phyloP scores from a whole-genome alignment of 2,888 invertebrate genomes.

The Drosophila macrospina region DNA sequence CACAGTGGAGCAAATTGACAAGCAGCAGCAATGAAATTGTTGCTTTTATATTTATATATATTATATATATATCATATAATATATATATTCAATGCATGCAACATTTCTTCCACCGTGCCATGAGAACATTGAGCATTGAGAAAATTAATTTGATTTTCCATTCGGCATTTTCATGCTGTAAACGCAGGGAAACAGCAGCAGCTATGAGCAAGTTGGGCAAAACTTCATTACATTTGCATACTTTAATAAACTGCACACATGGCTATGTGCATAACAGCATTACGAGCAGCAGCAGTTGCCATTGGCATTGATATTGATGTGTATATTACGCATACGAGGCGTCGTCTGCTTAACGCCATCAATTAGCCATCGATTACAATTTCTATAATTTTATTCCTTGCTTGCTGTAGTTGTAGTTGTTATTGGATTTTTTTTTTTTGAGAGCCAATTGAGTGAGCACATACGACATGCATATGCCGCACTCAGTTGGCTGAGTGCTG shows the following conservation, averaged over 20 bases:
- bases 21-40: too few relatives aligned
- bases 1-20: neutral
- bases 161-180: slow-evolving; percentile 8
- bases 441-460: slow-evolving; percentile 1
- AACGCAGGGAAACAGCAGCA: neutral
- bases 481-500: slow-evolving; percentile 21
- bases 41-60: too few relatives aligned
- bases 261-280: neutral
- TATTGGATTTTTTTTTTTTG: too few relatives aligned
- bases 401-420: neutral
- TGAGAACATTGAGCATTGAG: slow-evolving; percentile 30
- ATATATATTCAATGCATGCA: too few relatives aligned
- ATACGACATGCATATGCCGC: neutral
- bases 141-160: slow-evolving; percentile 36
- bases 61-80: too few relatives aligned
- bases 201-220: slow-evolving; percentile 16
- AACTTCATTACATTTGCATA: slow-evolving; percentile 45
- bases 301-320: neutral
- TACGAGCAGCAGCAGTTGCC: too few relatives aligned
- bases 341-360: slow-evolving; percentile 2
- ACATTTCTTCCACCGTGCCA: slow-evolving; percentile 15
- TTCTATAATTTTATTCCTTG: neutral
- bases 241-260: slow-evolving; percentile 16
- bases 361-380: slow-evolving; percentile 19
- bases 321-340: slow-evolving; percentile 23